Evolutionary conservation across 2,113 vertebrate genomes (phyloP), one percentile per base, ranked within the genome.

Genomic region (Coturnix japonica): DNA sequence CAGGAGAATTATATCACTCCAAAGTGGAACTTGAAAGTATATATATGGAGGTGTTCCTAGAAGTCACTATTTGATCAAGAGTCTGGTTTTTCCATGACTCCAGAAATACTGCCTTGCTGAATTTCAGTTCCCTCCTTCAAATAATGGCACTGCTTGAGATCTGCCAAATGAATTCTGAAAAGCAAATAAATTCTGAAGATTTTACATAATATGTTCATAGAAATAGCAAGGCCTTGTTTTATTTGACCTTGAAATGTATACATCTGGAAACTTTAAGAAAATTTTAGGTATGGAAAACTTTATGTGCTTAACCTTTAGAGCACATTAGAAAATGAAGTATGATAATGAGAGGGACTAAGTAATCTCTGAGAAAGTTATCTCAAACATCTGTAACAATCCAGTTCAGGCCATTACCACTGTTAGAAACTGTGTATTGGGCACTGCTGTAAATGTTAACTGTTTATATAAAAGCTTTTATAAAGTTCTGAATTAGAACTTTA

Each of bases 401-500:
- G 11, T 54, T 69, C 19, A 81, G 56, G 30, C 33, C 22, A 47
- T 77, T 71, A 56, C 12, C 11, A 37, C 69, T 86, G 67, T 66
- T 78, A 31, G 33, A 43, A 78, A 65, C 23, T 25, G 23, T 44
- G 22, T n/a, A 25, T 16, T 66, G 46, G 56, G 31, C 60, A 6
- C 72, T 87, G 3, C 46, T 76, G 15, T 74, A 56, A 85, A 71
- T 57, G 47, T 47, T 79, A 81, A 59, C 51, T 83, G 61, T 13
- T 65, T 92, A 61, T 66, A 64, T 64, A 56, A 93, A 90, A 35
- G 12, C 63, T 90, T 88, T 90, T 87, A 54, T 57, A 77, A 78
- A 77, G 20, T 47, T 76, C n/a, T 91, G 41, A 87, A 86, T 90
- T 30, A 71, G 44, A 41, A n/a, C 26, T 26, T 94, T 93, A 66